A percentile compares a stretch with the other conserved stretches of the same genome.
These are phyloP conservation scores for Strix uralensis DNA, from an alignment of 2,113 vertebrate species.

Conservation along the genomic window DNA sequence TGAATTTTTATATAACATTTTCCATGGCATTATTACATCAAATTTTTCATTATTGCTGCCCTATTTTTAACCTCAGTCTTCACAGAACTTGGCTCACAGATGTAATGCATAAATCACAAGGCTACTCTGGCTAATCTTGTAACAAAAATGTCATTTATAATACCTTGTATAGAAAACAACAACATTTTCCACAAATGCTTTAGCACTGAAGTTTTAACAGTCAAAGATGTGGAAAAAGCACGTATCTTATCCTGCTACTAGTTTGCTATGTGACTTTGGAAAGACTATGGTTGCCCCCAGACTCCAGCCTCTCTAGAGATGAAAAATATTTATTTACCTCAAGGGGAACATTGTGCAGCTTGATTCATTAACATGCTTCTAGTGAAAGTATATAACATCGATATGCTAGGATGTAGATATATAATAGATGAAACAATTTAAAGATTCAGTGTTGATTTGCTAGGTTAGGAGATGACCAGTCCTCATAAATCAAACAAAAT, in stretches of 20 bases:
- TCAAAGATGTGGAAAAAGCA: background rate
- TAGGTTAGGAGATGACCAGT: background rate
- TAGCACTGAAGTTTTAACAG: background rate
- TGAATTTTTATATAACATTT: constrained; percentile 17
- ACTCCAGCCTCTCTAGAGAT: background rate
- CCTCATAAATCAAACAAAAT: background rate
- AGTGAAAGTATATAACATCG: background rate
- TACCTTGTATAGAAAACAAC: background rate
- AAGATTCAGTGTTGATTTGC: background rate
- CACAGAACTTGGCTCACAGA: constrained; percentile 15
- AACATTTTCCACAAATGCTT: background rate
- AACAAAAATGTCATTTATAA: background rate
- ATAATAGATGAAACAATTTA: background rate
- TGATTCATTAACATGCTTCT: background rate
- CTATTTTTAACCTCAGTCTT: constrained; percentile 51
- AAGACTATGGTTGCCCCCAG: background rate
- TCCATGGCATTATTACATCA: background rate
- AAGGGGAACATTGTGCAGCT: background rate
- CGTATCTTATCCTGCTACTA: background rate
- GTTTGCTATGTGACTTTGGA: background rate
- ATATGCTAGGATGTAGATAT: background rate
- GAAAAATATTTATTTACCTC: background rate
- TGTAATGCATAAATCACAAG: constrained; percentile 26
- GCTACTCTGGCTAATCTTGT: background rate
- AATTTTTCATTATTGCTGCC: constrained; percentile 28